These are phyloP conservation scores for Leptatherina wallacei DNA, from an alignment of 2,797 vertebrate species.

Conservation along the genomic window DNA sequence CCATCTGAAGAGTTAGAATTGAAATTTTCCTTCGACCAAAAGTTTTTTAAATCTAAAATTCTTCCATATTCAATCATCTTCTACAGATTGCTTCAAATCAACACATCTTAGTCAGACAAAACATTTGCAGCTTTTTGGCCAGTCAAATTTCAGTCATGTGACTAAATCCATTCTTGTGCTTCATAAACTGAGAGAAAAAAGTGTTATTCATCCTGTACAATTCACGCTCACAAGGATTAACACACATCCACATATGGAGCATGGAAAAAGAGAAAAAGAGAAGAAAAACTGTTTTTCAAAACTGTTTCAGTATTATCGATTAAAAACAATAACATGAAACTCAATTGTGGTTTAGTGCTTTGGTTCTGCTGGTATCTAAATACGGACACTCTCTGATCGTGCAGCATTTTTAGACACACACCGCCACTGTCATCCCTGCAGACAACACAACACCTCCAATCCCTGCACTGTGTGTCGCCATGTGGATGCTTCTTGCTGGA, in stretches of 20 bases:
- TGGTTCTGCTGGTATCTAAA: not conserved
- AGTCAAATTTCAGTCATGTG: not conserved
- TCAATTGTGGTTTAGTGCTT: not conserved
- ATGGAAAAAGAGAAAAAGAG: not conserved
- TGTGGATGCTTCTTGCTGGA: slow-evolving; percentile 7
- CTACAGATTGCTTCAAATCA: not conserved
- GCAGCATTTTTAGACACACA: not conserved
- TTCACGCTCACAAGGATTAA: not conserved
- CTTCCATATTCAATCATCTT: not conserved
- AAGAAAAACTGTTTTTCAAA: not conserved
- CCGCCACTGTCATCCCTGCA: not conserved
- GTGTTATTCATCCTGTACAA: not conserved
- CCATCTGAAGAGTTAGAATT: not conserved
- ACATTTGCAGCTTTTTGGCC: not conserved
- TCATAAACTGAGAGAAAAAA: slow-evolving; percentile 1
- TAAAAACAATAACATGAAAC: not conserved
- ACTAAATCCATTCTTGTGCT: not conserved
- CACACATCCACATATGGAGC: not conserved
- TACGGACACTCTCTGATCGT: not conserved
- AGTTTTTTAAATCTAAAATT: not conserved
- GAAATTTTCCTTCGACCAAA: not conserved
- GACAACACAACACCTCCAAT: slow-evolving; percentile 2
- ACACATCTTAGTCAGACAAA: not conserved
- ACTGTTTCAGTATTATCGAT: not conserved
- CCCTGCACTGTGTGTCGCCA: not conserved